These are phyloP conservation scores for Hydractinia symbiolongicarpus DNA, from an alignment of 30 jellyfish, hydroid and myxozoan species.

Conservation along the genomic window DNA sequence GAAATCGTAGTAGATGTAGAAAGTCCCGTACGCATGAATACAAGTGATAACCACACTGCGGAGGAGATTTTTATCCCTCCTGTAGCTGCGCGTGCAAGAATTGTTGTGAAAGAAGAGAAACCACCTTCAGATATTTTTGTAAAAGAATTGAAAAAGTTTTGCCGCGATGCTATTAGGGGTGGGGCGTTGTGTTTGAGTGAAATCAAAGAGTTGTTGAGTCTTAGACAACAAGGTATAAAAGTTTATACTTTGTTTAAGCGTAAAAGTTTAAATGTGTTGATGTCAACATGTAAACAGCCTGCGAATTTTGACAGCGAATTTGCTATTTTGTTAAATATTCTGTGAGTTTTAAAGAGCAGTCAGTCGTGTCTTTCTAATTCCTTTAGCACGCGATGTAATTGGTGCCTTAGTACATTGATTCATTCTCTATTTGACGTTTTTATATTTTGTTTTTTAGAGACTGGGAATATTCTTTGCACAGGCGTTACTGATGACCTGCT, in stretches of 20 bases:
- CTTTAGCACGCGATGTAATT: no score
- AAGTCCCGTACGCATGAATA: slow-evolving; percentile 17
- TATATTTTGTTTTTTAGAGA: slow-evolving; percentile 28
- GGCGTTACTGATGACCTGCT: slow-evolving; percentile 76
- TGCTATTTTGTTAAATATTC: no score
- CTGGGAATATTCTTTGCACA: slow-evolving; percentile 72
- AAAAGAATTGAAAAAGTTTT: slow-evolving; percentile 67
- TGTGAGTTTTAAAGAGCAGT: no score
- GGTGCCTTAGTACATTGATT: no score
- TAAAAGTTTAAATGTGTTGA: no score
- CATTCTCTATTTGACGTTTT: no score
- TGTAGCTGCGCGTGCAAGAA: slow-evolving; percentile 44
- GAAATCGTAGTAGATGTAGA: slow-evolving; percentile 22
- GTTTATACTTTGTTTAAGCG: background rate
- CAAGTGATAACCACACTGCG: background rate
- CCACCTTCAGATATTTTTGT: slow-evolving; percentile 81
- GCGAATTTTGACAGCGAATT: no score
- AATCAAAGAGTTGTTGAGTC: slow-evolving; percentile 52
- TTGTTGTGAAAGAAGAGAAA: slow-evolving; percentile 17
- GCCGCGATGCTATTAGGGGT: slow-evolving; percentile 50
- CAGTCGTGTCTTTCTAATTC: no score
- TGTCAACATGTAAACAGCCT: no score
- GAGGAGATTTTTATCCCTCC: slow-evolving; percentile 70
- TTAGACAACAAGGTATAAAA: slow-evolving; percentile 71
- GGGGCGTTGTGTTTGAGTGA: slow-evolving; percentile 71